phyloP scores from a whole-genome alignment of 1,140 invertebrate genomes.

The Coelopa frigida region DNA sequence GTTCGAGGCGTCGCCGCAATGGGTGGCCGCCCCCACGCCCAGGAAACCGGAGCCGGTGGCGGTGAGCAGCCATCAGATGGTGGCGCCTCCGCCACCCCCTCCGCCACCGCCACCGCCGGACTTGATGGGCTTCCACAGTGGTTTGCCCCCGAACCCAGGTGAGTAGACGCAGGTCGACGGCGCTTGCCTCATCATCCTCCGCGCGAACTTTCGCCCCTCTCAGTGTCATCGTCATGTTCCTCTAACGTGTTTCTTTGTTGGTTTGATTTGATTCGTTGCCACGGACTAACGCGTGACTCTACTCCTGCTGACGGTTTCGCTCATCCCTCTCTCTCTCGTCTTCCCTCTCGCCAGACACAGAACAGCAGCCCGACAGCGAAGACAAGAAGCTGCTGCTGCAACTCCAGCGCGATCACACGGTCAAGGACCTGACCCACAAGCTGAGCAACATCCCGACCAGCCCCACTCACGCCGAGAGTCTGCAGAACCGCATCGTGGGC shows the following conservation, averaged over 20 bases:
- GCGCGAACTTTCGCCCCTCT: too few relatives aligned
- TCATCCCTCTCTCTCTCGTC: background rate
- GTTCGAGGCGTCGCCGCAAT: too few relatives aligned
- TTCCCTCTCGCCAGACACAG: slow-evolving; percentile 14
- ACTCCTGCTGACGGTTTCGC: background rate
- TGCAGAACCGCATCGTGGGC: slow-evolving; percentile 53
- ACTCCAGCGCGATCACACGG: slow-evolving; percentile 67
- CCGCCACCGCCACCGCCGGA: slow-evolving; percentile 33
- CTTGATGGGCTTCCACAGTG: slow-evolving; percentile 24
- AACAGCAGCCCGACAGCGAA: slow-evolving; percentile 38
- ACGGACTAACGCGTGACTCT: background rate
- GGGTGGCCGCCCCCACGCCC: slow-evolving; percentile 21
- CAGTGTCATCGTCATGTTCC: too few relatives aligned
- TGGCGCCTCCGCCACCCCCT: slow-evolving; percentile 29
- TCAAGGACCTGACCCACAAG: slow-evolving; percentile 81
- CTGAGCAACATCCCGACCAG: slow-evolving; percentile 61
- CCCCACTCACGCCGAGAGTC: slow-evolving; percentile 47
- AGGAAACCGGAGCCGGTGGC: too few relatives aligned
- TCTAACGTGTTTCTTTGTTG: background rate
- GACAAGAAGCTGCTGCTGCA: slow-evolving; percentile 36
- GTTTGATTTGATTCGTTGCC: background rate
- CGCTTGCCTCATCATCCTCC: background rate
- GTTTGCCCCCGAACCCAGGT: slow-evolving; percentile 2
- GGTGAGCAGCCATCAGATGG: too few relatives aligned
- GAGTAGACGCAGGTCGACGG: background rate